These are phyloP conservation scores for Platyscapa corneri DNA, from an alignment of 1,140 invertebrate genomes.

Conservation along the genomic window DNA sequence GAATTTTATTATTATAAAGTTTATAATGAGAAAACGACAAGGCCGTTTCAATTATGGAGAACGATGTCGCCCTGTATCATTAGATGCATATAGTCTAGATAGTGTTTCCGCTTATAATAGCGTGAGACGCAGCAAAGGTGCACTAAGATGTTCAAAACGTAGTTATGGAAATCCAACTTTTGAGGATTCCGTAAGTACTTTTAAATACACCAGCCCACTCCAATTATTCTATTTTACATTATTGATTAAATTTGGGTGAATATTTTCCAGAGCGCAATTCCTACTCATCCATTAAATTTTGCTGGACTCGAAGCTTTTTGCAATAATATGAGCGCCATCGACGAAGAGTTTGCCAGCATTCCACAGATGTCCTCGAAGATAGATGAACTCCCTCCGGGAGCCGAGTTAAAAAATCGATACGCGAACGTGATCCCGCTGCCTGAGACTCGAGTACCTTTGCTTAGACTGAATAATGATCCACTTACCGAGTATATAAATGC, in stretches of 20 bases:
- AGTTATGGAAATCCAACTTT: slow-evolving; percentile 95
- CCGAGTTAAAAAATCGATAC: slow-evolving; percentile 93
- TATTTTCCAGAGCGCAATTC: slow-evolving; percentile 76
- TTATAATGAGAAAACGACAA: slow-evolving; percentile 83
- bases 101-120: slow-evolving; percentile 90
- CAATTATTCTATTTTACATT: not conserved
- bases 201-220: not conserved
- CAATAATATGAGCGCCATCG: slow-evolving; percentile 81
- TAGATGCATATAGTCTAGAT: slow-evolving; percentile 92
- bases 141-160: slow-evolving; percentile 85
- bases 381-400: slow-evolving; percentile 88
- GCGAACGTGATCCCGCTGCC: slow-evolving; percentile 94
- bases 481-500: slow-evolving; percentile 94
- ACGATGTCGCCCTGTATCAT: slow-evolving; percentile 88
- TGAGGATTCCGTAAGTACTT: slow-evolving; percentile 87
- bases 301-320: slow-evolving; percentile 84
- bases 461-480: slow-evolving; percentile 80
- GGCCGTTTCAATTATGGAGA: slow-evolving; percentile 83
- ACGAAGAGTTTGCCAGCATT: slow-evolving; percentile 86
- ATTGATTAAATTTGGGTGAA: not conserved
- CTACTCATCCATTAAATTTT: slow-evolving; percentile 84
- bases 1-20: slow-evolving; percentile 64
- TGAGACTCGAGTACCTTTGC: slow-evolving; percentile 87
- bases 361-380: slow-evolving; percentile 84
- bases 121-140: slow-evolving; percentile 82